Conservation (phyloP, 2,888 invertebrate genomes). For the Nomada fabriciana region DNA sequence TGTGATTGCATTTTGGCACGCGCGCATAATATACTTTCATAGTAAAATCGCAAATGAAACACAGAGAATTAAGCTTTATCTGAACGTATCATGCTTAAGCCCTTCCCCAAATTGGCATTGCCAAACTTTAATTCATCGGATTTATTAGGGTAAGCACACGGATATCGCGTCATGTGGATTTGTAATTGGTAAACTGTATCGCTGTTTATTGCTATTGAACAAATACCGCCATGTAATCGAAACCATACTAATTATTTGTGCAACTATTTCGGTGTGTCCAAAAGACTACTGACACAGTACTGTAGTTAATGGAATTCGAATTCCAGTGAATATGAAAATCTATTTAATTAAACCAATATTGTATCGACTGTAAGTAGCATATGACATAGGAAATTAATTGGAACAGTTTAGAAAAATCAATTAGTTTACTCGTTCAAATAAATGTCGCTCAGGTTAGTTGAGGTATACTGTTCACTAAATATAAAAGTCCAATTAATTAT, state of each 20-base stretch:
- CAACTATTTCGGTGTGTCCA: background rate
- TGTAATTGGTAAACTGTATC: slow-evolving; percentile 6
- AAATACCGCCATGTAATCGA: slow-evolving; percentile 23
- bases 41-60: background rate
- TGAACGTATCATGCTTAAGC: background rate
- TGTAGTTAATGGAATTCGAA: too few relatives aligned
- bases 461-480: background rate
- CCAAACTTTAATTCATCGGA: slow-evolving; percentile 48
- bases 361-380: background rate
- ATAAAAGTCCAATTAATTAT: slow-evolving; percentile 6
- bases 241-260: slow-evolving; percentile 20
- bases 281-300: too few relatives aligned
- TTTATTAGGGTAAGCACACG: slow-evolving; percentile 17
- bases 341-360: background rate
- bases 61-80: background rate
- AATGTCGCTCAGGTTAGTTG: background rate
- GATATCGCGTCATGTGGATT: slow-evolving; percentile 14
- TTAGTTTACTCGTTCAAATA: background rate
- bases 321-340: background rate
- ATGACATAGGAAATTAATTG: background rate
- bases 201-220: slow-evolving; percentile 16
- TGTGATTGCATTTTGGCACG: background rate
- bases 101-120: background rate
- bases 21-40: background rate
- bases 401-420: background rate